A percentile compares a stretch with the other conserved stretches of the same genome.
These are phyloP conservation scores for Drosophila kohkoa DNA, from an alignment of 1,140 invertebrate genomes.

Conservation along the genomic window DNA sequence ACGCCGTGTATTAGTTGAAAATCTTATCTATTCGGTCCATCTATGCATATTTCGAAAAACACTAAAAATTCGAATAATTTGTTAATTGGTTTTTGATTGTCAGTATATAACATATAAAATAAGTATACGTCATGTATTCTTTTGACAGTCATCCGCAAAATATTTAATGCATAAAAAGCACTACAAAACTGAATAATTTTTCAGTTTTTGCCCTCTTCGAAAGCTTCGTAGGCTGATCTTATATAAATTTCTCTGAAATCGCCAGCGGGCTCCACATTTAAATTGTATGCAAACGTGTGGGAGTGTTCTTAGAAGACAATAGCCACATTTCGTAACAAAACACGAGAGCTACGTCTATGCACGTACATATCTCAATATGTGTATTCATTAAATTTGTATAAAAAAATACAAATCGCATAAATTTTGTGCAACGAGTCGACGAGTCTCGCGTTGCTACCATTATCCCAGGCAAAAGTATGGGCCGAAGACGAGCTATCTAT, in stretches of 20 bases:
- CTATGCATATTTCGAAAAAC: too few species aligned
- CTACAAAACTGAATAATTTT: neutral
- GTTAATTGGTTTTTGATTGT: too few species aligned
- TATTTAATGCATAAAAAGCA: too few species aligned
- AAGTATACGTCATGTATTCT: too few species aligned
- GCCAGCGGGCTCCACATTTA: conserved; percentile 30
- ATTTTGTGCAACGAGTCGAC: conserved; percentile 58
- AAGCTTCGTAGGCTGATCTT: neutral
- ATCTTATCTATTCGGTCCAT: too few species aligned
- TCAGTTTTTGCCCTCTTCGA: neutral
- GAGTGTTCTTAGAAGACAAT: conserved; percentile 40
- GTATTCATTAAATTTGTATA: conserved; percentile 84
- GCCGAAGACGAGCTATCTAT: conserved; percentile 45
- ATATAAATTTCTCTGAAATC: conserved; percentile 34
- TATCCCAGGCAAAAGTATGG: conserved; percentile 26
- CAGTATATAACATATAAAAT: too few species aligned
- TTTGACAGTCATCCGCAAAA: too few species aligned
- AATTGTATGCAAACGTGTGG: conserved; percentile 23
- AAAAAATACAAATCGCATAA: conserved; percentile 78
- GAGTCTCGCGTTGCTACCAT: conserved; percentile 38
- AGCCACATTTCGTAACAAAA: neutral
- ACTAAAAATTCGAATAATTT: too few species aligned
- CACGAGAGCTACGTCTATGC: conserved; percentile 14
- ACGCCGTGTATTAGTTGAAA: too few species aligned
- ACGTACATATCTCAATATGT: conserved; percentile 49